phyloP scores from a whole-genome alignment of 2,113 vertebrate genomes.

The Lycocorax pyrrhopterus region DNA sequence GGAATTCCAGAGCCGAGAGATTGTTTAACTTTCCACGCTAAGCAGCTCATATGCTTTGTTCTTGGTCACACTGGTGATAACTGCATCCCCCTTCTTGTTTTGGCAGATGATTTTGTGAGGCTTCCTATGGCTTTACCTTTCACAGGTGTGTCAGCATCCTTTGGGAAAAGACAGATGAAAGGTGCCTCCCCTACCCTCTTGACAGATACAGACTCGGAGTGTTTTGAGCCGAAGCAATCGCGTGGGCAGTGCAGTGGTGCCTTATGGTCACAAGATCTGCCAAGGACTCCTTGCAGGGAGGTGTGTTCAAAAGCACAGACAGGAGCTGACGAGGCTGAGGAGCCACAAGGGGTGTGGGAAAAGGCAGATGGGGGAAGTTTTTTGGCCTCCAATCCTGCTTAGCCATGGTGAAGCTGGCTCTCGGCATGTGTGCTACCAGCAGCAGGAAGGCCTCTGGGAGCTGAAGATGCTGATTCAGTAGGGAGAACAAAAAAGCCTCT shows the following conservation, averaged over 20 bases:
- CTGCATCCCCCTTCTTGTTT: not conserved
- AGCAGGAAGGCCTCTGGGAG: not conserved
- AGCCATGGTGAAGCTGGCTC: not conserved
- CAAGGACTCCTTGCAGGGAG: not conserved
- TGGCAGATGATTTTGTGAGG: not conserved
- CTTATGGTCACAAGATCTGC: not conserved
- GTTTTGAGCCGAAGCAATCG: not conserved
- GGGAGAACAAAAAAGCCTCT: not conserved
- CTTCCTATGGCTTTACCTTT: not conserved
- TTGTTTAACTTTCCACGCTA: not conserved
- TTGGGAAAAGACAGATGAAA: not conserved
- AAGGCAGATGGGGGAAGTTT: not conserved
- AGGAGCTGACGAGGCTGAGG: not conserved
- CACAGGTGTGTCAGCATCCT: not conserved
- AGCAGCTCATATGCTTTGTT: not conserved
- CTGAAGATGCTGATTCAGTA: not conserved
- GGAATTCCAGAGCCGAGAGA: not conserved
- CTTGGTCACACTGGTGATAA: not conserved
- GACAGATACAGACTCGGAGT: not conserved
- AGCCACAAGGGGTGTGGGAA: not conserved
- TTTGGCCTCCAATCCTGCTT: not conserved
- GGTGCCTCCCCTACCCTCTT: not conserved
- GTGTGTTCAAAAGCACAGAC: not conserved
- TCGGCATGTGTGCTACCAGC: accelerated
- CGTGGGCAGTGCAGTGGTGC: not conserved